Conservation (phyloP, 2,113 vertebrate genomes). For the Eira barbara region DNA sequence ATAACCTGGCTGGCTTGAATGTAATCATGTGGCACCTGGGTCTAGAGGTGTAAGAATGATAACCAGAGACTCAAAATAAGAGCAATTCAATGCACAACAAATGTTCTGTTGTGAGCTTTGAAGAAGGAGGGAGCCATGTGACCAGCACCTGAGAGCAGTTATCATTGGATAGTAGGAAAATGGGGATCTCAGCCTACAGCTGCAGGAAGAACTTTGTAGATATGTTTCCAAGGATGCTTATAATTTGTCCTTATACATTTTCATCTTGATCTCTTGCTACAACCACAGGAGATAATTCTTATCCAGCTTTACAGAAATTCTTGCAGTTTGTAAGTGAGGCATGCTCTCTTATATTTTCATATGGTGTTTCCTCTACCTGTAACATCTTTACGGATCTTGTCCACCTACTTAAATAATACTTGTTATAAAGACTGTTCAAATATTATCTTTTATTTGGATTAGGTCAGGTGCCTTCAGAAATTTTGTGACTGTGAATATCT, state of each 20-base stretch:
- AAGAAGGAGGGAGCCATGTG: neutral
- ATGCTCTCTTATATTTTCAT: neutral
- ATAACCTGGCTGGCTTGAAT: neutral
- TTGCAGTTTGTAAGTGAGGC: neutral
- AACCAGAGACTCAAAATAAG: neutral
- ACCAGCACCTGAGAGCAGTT: neutral
- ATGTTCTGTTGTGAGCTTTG: neutral
- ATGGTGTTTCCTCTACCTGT: neutral
- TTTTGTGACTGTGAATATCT: neutral
- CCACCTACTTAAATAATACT: neutral
- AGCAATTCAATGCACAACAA: neutral
- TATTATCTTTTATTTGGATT: neutral
- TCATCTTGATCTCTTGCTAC: neutral
- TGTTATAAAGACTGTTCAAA: constrained; percentile 48
- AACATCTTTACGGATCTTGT: neutral
- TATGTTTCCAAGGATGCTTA: neutral
- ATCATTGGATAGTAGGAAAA: neutral
- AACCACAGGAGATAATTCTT: neutral
- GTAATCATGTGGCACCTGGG: neutral
- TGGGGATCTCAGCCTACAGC: neutral
- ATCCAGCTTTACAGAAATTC: neutral
- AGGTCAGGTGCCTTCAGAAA: neutral
- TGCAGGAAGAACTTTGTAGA: neutral
- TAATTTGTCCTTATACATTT: neutral
- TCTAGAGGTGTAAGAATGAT: neutral